phyloP scores from a whole-genome alignment of 2,797 vertebrate species.

The Myotis pilosus region DNA sequence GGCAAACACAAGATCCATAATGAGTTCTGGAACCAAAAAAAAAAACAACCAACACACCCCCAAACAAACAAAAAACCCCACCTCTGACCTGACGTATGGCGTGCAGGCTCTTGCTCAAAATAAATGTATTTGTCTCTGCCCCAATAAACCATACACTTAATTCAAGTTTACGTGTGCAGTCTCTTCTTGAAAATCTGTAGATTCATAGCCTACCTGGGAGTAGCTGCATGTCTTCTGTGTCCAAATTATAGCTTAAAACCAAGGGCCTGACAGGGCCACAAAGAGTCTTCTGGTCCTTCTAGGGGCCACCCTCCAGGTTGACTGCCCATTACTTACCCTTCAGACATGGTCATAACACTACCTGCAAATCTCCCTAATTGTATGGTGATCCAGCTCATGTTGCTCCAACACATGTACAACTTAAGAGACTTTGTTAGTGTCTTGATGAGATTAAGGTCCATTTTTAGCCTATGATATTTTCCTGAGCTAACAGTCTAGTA shows the following conservation, averaged over 20 bases:
- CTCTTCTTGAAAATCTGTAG: constrained; percentile 2
- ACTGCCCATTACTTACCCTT: background rate
- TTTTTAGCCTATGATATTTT: constrained; percentile 45
- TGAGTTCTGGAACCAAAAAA: background rate
- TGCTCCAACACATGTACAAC: background rate
- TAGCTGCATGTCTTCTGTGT: background rate
- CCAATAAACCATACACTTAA: background rate
- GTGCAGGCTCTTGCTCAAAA: background rate
- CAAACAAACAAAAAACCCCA: background rate
- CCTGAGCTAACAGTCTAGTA: background rate
- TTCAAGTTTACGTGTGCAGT: background rate
- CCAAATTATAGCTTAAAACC: background rate
- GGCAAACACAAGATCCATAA: background rate
- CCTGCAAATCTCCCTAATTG: background rate
- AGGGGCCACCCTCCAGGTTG: background rate
- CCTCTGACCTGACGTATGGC: background rate
- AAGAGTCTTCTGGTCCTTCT: background rate
- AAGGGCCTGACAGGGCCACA: background rate
- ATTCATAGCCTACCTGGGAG: background rate
- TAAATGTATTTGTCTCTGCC: background rate
- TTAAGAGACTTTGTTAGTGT: background rate
- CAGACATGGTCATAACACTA: background rate
- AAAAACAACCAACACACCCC: background rate
- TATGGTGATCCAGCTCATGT: background rate
- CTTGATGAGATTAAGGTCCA: constrained; percentile 39